These are phyloP conservation scores for Drosophila novamexicana DNA, from an alignment of 1,140 invertebrate genomes.

Conservation along the genomic window DNA sequence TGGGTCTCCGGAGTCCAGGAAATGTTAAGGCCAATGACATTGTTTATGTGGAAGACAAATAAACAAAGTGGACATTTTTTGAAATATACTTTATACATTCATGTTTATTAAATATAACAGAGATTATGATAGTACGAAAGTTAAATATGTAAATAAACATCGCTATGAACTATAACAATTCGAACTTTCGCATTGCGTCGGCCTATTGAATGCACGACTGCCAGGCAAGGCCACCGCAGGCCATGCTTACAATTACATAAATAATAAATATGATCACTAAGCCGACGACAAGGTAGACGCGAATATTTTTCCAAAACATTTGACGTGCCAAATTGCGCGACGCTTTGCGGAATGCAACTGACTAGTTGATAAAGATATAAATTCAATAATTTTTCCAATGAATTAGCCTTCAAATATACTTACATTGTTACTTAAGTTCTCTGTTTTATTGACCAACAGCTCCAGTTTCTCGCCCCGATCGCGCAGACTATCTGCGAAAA, in stretches of 20 bases:
- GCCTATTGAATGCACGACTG: conserved; percentile 86
- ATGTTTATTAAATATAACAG: conserved; percentile 72
- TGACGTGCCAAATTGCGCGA: conserved; percentile 93
- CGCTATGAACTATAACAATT: conserved; percentile 35
- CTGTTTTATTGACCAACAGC: conserved; percentile 95
- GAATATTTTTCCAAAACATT: conserved; percentile 97
- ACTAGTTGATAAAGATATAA: conserved; percentile 87
- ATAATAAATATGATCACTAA: conserved; percentile 90
- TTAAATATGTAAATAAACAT: conserved; percentile 61
- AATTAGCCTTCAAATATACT: conserved; percentile 84
- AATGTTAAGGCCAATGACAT: conserved; percentile 69
- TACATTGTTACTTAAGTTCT: conserved; percentile 94
- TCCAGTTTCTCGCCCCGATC: conserved; percentile 95
- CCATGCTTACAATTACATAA: conserved; percentile 94
- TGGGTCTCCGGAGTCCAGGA: conserved; percentile 68
- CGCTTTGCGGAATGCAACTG: conserved; percentile 93
- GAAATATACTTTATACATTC: conserved; percentile 56
- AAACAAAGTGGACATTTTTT: conserved; percentile 10
- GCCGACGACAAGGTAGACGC: conserved; percentile 93
- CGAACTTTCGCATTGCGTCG: conserved; percentile 1
- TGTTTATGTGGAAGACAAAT: conserved; percentile 71
- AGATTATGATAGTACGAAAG: conserved; percentile 67
- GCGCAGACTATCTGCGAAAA: conserved; percentile 66
- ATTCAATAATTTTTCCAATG: background rate
- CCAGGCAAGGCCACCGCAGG: conserved; percentile 94